These are phyloP conservation scores for Hirudo medicinalis DNA, from an alignment of 1,140 invertebrate genomes.

Conservation along the genomic window DNA sequence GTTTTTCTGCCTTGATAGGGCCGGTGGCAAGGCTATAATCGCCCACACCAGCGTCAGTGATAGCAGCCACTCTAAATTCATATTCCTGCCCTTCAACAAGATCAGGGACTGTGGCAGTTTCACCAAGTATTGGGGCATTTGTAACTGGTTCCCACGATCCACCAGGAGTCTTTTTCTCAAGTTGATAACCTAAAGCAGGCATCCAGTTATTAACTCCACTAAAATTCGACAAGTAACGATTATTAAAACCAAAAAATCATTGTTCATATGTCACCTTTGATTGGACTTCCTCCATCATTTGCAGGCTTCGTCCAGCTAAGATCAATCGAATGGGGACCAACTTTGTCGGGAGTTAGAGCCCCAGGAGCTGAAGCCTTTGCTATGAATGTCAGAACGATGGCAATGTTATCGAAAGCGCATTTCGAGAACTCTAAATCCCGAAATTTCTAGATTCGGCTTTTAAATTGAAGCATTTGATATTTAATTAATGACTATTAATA, in stretches of 20 bases:
- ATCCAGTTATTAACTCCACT: neutral
- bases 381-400: constrained; percentile 21
- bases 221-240: neutral
- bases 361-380: constrained; percentile 49
- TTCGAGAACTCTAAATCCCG: no score
- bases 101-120: constrained; percentile 54
- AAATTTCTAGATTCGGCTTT: neutral
- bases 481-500: neutral
- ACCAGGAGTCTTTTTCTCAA: constrained; percentile 84
- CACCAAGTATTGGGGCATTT: constrained; percentile 30
- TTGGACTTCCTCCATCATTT: constrained; percentile 87
- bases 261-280: constrained; percentile 44
- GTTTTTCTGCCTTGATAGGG: constrained; percentile 32
- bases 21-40: constrained; percentile 32
- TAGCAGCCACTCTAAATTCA: constrained; percentile 79
- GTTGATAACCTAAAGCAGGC: constrained; percentile 67
- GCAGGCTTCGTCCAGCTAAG: constrained; percentile 75
- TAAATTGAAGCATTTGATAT: no score
- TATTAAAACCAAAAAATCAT: no score
- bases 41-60: constrained; percentile 64
- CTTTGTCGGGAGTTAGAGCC: constrained; percentile 61
- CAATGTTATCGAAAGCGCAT: no score
- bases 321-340: constrained; percentile 63
- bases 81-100: constrained; percentile 76
- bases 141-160: constrained; percentile 65